Evolutionary conservation across 2,113 vertebrate species (phyloP).

Genomic region (Calonectris borealis): DNA sequence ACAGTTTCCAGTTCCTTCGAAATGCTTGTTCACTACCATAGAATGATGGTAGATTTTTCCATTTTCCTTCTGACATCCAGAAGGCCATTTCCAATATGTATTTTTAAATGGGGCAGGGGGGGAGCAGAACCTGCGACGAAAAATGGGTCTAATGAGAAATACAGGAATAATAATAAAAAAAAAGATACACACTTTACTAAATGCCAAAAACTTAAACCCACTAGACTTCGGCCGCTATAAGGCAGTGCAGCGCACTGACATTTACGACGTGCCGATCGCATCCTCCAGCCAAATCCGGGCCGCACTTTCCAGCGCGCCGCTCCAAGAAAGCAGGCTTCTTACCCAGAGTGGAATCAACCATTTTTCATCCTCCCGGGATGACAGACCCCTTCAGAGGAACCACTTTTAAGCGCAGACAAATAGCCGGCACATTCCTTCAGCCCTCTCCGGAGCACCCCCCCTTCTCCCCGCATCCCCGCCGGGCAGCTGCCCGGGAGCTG

Average conservation of each 20-base stretch:
- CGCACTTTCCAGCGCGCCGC: constrained; percentile 10
- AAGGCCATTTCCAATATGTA: background rate
- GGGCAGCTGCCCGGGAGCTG: background rate
- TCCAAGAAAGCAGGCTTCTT: background rate
- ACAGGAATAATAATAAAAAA: background rate
- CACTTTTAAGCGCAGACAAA: background rate
- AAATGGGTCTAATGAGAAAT: background rate
- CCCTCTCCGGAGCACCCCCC: background rate
- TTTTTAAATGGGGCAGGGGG: background rate
- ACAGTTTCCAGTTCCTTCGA: background rate
- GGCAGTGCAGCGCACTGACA: accelerated
- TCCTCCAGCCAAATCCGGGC: background rate
- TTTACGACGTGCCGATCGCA: background rate
- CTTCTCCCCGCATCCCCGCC: background rate
- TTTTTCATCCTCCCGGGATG: constrained; percentile 51
- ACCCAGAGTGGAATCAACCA: constrained; percentile 58
- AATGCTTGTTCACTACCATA: accelerated
- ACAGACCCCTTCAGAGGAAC: background rate
- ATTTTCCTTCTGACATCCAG: background rate
- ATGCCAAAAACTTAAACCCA: accelerated
- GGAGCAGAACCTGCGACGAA: accelerated
- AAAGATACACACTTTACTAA: too few relatives aligned
- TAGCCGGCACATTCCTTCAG: constrained; percentile 2
- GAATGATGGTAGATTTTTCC: accelerated
- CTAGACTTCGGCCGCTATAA: accelerated